phyloP scores from a whole-genome alignment of 2,888 invertebrate species.

The Orthosia gracilis region DNA sequence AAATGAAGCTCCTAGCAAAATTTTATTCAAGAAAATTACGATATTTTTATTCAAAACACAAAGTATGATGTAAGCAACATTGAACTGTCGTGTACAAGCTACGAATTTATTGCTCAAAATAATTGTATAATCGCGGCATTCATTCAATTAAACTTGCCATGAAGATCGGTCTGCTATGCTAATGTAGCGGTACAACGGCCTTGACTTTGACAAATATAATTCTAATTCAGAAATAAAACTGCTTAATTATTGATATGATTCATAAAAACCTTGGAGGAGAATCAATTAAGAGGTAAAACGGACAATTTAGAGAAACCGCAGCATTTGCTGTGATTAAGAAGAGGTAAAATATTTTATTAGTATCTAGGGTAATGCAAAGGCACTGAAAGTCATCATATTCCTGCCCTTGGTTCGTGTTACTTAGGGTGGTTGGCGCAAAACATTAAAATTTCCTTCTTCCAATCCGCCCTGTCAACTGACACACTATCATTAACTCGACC shows the following conservation, averaged over 20 bases:
- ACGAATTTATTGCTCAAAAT: constrained; percentile 54
- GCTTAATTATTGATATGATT: constrained; percentile 53
- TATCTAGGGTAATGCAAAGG: no score
- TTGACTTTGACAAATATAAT: constrained; percentile 63
- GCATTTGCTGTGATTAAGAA: constrained; percentile 18
- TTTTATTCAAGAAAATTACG: background rate
- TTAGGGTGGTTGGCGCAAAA: no score
- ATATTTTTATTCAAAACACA: constrained; percentile 38
- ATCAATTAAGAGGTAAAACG: constrained; percentile 44
- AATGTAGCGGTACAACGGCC: constrained; percentile 48
- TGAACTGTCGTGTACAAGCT: constrained; percentile 53
- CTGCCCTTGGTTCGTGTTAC: no score
- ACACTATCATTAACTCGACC: no score
- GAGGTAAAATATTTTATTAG: no score
- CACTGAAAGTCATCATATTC: no score
- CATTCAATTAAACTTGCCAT: constrained; percentile 38
- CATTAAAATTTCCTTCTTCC: no score
- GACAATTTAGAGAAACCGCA: constrained; percentile 42
- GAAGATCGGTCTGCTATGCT: constrained; percentile 45
- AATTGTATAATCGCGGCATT: constrained; percentile 42
- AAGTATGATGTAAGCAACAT: constrained; percentile 57
- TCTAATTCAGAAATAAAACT: constrained; percentile 46
- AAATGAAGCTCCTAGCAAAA: background rate
- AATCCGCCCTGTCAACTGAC: no score
- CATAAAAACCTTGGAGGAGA: constrained; percentile 57